phyloP scores from a whole-genome alignment of 2,113 vertebrate genomes.

The Myxocyprinus asiaticus region DNA sequence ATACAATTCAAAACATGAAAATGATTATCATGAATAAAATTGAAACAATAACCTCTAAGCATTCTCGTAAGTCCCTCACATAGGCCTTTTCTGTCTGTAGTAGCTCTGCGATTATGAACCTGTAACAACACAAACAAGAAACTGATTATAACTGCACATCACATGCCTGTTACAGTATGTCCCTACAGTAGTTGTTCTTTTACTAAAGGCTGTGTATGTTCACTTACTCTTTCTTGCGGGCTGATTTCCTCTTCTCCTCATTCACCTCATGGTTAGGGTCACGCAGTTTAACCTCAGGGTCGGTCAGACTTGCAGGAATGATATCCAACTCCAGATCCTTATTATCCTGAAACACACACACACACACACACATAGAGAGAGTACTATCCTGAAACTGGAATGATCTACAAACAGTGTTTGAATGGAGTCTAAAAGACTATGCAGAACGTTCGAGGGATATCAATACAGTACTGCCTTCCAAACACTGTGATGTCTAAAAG shows the following conservation, averaged over 20 bases:
- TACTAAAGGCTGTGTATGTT: neutral
- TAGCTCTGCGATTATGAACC: slow-evolving; percentile 97
- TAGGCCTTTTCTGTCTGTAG: slow-evolving; percentile 97
- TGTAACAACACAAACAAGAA: slow-evolving; percentile 57
- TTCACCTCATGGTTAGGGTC: slow-evolving; percentile 94
- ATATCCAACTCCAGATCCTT: slow-evolving; percentile 95
- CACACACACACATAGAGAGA: slow-evolving; percentile 2
- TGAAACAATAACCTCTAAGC: slow-evolving; percentile 85
- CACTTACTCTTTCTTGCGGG: slow-evolving; percentile 97
- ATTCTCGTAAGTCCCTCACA: slow-evolving; percentile 94
- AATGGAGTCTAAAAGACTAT: too few species aligned
- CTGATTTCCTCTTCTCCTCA: slow-evolving; percentile 96
- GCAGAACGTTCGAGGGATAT: too few species aligned
- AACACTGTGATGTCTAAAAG: too few species aligned
- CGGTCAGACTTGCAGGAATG: slow-evolving; percentile 93
- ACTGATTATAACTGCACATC: too few species aligned
- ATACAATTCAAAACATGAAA: neutral
- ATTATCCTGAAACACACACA: slow-evolving; percentile 80
- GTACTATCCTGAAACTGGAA: too few species aligned
- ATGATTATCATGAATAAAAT: too few species aligned
- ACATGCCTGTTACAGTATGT: too few species aligned
- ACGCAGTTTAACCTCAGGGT: slow-evolving; percentile 89
- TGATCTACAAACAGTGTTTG: too few species aligned
- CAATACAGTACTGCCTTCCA: too few species aligned
- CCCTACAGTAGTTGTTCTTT: too few species aligned